These are phyloP conservation scores for Xerus inauris DNA, from an alignment of 2,113 vertebrate species.

Conservation along the genomic window DNA sequence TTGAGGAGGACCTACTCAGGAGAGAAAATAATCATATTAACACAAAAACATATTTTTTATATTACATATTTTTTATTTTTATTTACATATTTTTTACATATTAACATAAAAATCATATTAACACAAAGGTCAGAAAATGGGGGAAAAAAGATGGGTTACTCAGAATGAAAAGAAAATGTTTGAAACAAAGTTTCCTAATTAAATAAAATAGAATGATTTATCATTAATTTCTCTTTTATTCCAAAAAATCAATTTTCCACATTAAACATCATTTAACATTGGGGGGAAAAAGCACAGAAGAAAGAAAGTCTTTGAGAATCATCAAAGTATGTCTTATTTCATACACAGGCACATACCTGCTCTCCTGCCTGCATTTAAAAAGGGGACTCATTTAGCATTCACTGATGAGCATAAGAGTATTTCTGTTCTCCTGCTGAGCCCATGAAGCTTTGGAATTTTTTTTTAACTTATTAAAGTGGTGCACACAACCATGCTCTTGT, in stretches of 20 bases:
- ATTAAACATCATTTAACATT: neutral
- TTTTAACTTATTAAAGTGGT: constrained; percentile 34
- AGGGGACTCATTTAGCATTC: constrained; percentile 7
- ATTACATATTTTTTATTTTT: too few relatives aligned
- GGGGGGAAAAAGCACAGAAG: neutral
- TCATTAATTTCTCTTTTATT: constrained; percentile 19
- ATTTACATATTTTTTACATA: too few relatives aligned
- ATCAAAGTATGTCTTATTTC: neutral
- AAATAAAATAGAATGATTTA: constrained; percentile 9
- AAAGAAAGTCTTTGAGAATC: constrained; percentile 18
- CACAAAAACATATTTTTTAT: too few relatives aligned
- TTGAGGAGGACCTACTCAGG: neutral
- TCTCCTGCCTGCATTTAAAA: neutral
- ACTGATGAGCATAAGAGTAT: neutral
- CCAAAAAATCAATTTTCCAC: neutral
- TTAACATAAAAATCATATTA: neutral
- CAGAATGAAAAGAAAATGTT: constrained; percentile 1
- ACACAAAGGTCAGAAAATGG: neutral
- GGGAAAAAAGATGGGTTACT: neutral
- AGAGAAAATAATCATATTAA: neutral
- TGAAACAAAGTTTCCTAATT: neutral
- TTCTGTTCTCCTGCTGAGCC: constrained; percentile 30
- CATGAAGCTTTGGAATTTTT: neutral
- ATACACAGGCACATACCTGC: neutral
- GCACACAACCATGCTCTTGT: neutral